Evolutionary conservation across 2,797 vertebrate species (phyloP), one percentile per base, ranked within the genome.

Genomic region (Austrolebias charrua): DNA sequence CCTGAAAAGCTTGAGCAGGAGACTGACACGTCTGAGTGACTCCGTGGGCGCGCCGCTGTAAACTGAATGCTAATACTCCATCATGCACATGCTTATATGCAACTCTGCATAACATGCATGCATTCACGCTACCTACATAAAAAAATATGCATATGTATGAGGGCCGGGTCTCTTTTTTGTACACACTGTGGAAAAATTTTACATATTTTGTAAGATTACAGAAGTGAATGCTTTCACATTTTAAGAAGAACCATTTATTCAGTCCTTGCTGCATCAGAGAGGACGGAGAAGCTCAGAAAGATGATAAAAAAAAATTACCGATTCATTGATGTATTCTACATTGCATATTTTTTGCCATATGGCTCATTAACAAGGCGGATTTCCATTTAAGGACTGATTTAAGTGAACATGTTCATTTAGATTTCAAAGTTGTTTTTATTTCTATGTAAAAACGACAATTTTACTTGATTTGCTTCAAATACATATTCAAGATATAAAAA

Each of bases 11-110:
- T 86, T 66, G 57, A 65, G 80, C 78, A 76, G 83, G 73, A 81
- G 86, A 88, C 76, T 86, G 89, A 85, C 88, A 70, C 71, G 64
- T 86, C 75, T 82, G 85, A 90, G 86, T 85, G 79, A 75, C 77
- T 89, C 78, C 19, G 73, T 60, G 67, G 83, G 80, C 68, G 60
- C 62, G 14, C 6, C 4, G 71, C 74, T 70, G 79, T 75, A 66
- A 75, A 75, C 70, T 55, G 85, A 83, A 88, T 88, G 85, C 80
- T 86, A 75, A 83, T 86, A 77, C 14, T 0, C 43, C 59, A 51
- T 61, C 70, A 80, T 75, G 65, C 79, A 61, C 56, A 24, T 66
- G n/a, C 64, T 75, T 14, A 6, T 19, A 49, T 56, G 45, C 35
- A 49, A 12, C 43, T 63, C 15, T 47, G 52, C 47, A 49, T 35